phyloP scores from a whole-genome alignment of 2,113 vertebrate genomes.

The Channa argus region DNA sequence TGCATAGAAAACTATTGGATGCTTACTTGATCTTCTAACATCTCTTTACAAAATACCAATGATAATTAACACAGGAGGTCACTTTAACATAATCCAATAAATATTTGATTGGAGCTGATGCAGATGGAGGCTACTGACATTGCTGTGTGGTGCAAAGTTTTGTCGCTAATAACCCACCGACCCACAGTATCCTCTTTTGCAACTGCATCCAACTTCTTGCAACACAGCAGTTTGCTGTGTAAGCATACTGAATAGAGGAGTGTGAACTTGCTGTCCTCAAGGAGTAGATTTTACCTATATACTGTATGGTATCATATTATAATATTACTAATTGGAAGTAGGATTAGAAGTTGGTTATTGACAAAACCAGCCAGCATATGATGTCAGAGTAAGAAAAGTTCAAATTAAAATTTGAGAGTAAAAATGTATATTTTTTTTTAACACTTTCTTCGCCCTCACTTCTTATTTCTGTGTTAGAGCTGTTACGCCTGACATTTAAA shows the following conservation, averaged over 20 bases:
- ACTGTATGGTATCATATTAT: neutral
- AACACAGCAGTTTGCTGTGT: constrained; percentile 69
- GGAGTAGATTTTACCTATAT: constrained; percentile 18
- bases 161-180: constrained; percentile 17
- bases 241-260: constrained; percentile 68
- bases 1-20: too few species aligned
- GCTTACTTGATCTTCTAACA: too few species aligned
- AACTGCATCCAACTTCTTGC: constrained; percentile 70
- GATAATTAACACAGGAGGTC: too few species aligned
- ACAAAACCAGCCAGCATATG: neutral
- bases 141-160: too few species aligned
- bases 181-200: constrained; percentile 64
- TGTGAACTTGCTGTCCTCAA: constrained; percentile 56
- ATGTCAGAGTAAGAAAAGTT: neutral
- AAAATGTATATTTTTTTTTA: constrained; percentile 15
- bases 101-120: too few species aligned
- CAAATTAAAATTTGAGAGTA: constrained; percentile 1
- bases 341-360: neutral
- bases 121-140: too few species aligned
- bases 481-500: constrained; percentile 82
- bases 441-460: constrained; percentile 41
- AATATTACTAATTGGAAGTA: neutral
- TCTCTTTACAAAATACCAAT: too few species aligned
- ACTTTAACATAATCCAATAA: too few species aligned
- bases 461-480: constrained; percentile 73